Evolutionary conservation across 2,113 vertebrate genomes (phyloP), one percentile per base, ranked within the genome.

Genomic region (Platichthys flesus): DNA sequence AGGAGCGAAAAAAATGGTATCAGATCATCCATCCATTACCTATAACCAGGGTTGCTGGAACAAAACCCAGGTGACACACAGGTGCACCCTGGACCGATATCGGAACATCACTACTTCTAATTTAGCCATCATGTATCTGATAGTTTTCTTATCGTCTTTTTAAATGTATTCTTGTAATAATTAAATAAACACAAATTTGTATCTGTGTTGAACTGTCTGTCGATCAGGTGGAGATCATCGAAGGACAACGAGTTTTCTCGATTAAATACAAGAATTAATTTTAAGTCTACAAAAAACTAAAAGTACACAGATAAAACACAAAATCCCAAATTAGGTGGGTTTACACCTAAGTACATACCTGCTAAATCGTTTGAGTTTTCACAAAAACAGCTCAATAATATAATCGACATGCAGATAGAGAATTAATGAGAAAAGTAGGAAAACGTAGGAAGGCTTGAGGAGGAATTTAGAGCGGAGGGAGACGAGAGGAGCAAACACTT

Each of bases 401-500:
- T 24, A 62, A 82, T 85, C 24, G 59, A 20, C 91, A 91, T 91
- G 92, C 92, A 89, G 62, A 85, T 71, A 69, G 65, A 79, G 57
- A 74, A 78, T 86, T 74, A 77, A 78, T 79, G 47, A 71, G 47
- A 21, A 52, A 45, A 74, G 63, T 20, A 63, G 51, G 54, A 82
- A 73, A 79, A 64, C 70, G 52, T 24, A 83, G 13, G 78, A 69
- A 86, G 55, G n/a, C 40, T 71, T 21, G 0, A 16, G 40, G 69
- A 62, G 47, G 47, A 51, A 51, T 18, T 16, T 8, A 51, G 18
- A 51, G 63, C 12, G 5, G 67, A 70, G 26, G 56, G 55, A 72
- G 52, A 23, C 14, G 31, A 65, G 69, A 40, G 56, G 47, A 66
- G 49, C 37, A 10, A 64, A 90, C 92, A 97, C 98, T 98, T 94